Evolutionary conservation across 2,888 invertebrate genomes (phyloP).

Genomic region (Portevinia maculata): DNA sequence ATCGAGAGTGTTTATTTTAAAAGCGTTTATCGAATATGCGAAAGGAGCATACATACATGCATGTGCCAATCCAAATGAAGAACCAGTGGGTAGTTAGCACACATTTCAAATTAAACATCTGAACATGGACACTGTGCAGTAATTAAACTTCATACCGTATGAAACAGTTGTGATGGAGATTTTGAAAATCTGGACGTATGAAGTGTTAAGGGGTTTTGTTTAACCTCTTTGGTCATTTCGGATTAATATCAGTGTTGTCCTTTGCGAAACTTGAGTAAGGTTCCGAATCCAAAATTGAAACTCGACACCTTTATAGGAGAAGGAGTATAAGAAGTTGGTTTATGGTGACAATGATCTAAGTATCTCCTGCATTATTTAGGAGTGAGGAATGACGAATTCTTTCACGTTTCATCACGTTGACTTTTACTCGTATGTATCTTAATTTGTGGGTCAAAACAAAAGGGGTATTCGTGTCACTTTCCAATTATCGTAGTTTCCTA

Average conservation of each 20-base stretch:
- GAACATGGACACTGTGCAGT: conserved; percentile 58
- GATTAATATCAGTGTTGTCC: conserved; percentile 10
- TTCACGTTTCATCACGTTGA: too few relatives aligned
- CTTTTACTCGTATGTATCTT: too few relatives aligned
- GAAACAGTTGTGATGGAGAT: conserved; percentile 31
- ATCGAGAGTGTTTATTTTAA: conserved; percentile 40
- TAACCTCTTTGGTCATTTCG: conserved; percentile 44
- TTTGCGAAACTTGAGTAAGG: neutral
- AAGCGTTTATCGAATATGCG: conserved; percentile 39
- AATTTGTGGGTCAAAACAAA: too few relatives aligned
- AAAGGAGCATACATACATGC: neutral
- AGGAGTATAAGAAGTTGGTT: too few relatives aligned
- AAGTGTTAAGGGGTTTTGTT: conserved; percentile 30
- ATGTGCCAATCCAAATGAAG: conserved; percentile 27
- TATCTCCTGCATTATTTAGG: too few relatives aligned
- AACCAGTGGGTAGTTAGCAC: conserved; percentile 10
- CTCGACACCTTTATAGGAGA: too few relatives aligned
- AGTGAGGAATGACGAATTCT: too few relatives aligned
- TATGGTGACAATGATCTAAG: too few relatives aligned
- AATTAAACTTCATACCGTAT: conserved; percentile 52
- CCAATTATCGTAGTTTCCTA: too few relatives aligned
- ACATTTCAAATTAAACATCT: conserved; percentile 57
- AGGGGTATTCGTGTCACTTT: too few relatives aligned
- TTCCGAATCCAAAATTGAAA: too few relatives aligned
- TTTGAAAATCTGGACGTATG: conserved; percentile 37